phyloP scores from a whole-genome alignment of 2,888 invertebrate species.

The Beris morrisii region DNA sequence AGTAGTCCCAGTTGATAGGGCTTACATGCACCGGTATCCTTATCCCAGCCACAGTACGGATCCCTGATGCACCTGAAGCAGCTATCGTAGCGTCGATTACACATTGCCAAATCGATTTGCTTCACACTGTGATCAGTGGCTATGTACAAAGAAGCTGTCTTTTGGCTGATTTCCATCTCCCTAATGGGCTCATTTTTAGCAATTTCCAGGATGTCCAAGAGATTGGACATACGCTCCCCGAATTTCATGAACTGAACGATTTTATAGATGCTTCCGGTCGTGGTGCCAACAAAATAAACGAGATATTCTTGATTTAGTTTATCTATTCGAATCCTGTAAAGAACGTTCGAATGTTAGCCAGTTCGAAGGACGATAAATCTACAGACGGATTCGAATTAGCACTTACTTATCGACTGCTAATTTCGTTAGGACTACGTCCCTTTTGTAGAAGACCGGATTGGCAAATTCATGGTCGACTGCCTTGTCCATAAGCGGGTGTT shows the following conservation, averaged over 20 bases:
- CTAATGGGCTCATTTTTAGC: conserved; percentile 86
- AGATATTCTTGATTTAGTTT: conserved; percentile 70
- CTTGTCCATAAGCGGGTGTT: conserved; percentile 96
- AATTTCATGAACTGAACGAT: conserved; percentile 87
- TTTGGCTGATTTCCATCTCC: conserved; percentile 83
- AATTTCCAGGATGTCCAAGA: conserved; percentile 89
- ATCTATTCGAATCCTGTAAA: conserved; percentile 55
- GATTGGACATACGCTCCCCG: conserved; percentile 79
- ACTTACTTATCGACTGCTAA: conserved; percentile 81
- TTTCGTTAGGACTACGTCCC: conserved; percentile 87
- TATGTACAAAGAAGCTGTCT: conserved; percentile 85
- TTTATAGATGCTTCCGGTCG: conserved; percentile 84
- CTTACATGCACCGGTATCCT: conserved; percentile 81
- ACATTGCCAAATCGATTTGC: conserved; percentile 88
- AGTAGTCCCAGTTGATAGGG: conserved; percentile 81
- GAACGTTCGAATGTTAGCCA: not conserved
- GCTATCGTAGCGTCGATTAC: conserved; percentile 86
- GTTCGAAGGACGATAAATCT: not conserved
- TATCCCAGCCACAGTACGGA: conserved; percentile 97
- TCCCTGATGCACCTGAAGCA: conserved; percentile 91
- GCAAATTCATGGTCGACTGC: conserved; percentile 92
- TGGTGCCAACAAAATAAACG: conserved; percentile 90
- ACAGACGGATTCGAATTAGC: not conserved
- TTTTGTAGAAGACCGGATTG: conserved; percentile 90
- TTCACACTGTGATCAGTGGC: conserved; percentile 86